Base-by-base conservation (phyloP, 2,797 vertebrate genomes). In the Helostoma temminkii region DNA sequence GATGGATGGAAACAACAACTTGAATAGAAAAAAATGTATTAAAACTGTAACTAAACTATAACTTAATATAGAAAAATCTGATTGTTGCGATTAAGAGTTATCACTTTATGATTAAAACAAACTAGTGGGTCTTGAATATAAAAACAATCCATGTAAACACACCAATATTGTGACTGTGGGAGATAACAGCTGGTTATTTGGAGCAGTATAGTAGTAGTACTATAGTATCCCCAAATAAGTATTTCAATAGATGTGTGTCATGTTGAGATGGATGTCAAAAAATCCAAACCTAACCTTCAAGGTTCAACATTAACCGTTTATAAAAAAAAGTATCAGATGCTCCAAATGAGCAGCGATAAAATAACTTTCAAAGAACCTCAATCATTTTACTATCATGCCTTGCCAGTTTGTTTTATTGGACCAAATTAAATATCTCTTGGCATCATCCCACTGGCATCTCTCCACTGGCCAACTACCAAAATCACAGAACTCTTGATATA, bases 361-460 rank as follows among this genome's bases (percentile, higher is more conserved):
- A 52, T 18, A 15, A 45, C 58, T 60, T 54, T 49, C 36, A 37
- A 47, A 68, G 37, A 69, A 50, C 15, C 5, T 32, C 25, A 42
- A 28, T 59, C 6, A 52, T 71, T 81, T 63, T 28, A 63, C 67
- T 18, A 21, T 49, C 50, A 57, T 37, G 39, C 56, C 62, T 67
- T 62, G 49, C 39, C 57, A 62, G 19, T 62, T 79, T 67, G 30
- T 56, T 79, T 76, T 54, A 71, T 36, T 64, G 43, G 28, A 59
- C 52, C 7, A 41, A 60, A 72, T 75, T 37, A 71, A 77, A 52
- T 25, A 32, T 16, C 25, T 68, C 53, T 36, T 76, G 70, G 67
- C 71, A n/a, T 49, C 26, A 22, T 52, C 19, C 22, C 57, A 54
- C 43, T n/a, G n/a, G n/a, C n/a, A n/a, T n/a, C 47, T 58, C 58